phyloP scores from a whole-genome alignment of 2,113 vertebrate species.

The Epinephelus fuscoguttatus region DNA sequence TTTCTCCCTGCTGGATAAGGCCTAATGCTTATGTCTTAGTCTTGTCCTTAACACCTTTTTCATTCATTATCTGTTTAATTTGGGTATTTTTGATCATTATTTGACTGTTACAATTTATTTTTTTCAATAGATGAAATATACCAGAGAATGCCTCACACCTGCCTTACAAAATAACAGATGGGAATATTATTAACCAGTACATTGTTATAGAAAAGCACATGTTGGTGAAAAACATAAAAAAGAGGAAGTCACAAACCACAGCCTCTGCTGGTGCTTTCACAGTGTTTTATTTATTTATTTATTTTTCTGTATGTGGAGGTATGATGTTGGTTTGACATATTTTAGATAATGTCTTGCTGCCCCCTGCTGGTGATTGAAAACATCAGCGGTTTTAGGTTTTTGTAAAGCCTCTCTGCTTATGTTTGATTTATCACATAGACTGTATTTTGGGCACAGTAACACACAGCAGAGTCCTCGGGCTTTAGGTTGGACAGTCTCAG shows the following conservation, averaged over 20 bases:
- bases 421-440: too few species aligned
- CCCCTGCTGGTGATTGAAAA: background rate
- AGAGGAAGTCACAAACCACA: conserved; percentile 16
- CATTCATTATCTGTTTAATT: background rate
- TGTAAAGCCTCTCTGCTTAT: background rate
- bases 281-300: conserved; percentile 7
- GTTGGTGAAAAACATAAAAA: background rate
- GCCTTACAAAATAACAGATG: background rate
- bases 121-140: background rate
- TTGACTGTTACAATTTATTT: accelerated
- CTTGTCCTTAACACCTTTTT: background rate
- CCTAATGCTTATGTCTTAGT: too few species aligned
- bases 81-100: background rate
- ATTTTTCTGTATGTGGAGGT: background rate
- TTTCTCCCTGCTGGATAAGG: too few species aligned
- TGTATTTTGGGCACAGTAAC: too few species aligned
- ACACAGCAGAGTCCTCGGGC: conserved; percentile 46
- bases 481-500: conserved; percentile 44
- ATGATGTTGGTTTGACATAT: background rate
- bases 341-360: background rate
- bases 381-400: background rate
- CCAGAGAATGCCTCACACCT: background rate
- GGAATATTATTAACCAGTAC: background rate
- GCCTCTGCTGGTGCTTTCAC: conserved; percentile 1
- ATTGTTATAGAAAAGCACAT: background rate